Conservation (phyloP, 2,113 vertebrate species). For the Pelecanus crispus region DNA sequence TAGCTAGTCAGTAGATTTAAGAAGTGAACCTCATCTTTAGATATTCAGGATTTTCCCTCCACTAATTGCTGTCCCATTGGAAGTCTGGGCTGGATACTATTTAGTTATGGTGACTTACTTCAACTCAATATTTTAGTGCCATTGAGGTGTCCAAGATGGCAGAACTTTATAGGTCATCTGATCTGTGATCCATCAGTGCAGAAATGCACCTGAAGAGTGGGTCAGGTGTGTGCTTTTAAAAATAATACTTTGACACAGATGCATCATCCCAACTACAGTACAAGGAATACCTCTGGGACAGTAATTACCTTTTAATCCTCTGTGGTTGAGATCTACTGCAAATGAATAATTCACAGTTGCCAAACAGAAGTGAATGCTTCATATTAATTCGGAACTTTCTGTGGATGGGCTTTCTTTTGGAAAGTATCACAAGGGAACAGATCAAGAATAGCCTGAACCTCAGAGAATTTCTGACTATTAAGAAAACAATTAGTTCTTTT, state of each 20-base stretch:
- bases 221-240: neutral
- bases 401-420: conserved; percentile 10
- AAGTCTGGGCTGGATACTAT: neutral
- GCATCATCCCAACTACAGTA: neutral
- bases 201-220: neutral
- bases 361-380: neutral
- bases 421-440: neutral
- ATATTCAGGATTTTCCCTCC: neutral
- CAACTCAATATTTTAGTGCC: neutral
- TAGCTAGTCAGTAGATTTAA: neutral
- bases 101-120: neutral
- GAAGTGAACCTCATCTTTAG: neutral
- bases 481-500: neutral
- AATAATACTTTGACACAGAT: neutral
- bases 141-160: neutral
- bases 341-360: neutral
- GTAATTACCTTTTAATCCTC: neutral
- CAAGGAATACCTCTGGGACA: neutral
- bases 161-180: neutral
- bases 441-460: neutral
- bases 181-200: neutral
- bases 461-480: neutral
- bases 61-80: neutral
- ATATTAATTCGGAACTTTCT: neutral
- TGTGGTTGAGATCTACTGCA: neutral